Evolutionary conservation across 2,797 vertebrate species (phyloP).

Genomic region (Spinus olivaceus): DNA sequence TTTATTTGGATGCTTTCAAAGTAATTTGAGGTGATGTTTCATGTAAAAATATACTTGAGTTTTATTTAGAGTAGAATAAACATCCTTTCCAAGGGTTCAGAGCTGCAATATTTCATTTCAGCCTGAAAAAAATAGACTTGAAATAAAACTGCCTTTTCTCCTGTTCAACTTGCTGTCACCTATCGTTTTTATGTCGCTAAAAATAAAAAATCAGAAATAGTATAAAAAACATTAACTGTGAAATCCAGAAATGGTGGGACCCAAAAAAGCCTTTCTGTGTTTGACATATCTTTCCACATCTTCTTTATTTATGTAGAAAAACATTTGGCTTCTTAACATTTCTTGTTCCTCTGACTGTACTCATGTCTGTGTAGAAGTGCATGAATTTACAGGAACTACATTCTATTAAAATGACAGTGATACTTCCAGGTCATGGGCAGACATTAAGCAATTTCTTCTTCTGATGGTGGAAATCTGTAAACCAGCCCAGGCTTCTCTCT

Average conservation of each 20-base stretch:
- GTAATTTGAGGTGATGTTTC: constrained; percentile 53
- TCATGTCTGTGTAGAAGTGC: neutral
- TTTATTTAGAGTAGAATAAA: constrained; percentile 61
- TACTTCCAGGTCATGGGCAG: neutral
- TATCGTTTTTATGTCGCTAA: neutral
- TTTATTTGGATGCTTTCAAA: constrained; percentile 35
- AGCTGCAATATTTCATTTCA: constrained; percentile 18
- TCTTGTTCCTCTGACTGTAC: neutral
- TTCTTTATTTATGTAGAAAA: neutral
- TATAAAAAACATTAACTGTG: neutral
- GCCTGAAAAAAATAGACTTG: neutral
- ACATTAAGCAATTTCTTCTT: neutral
- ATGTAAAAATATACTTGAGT: constrained; percentile 51
- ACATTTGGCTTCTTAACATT: neutral
- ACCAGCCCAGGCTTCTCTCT: neutral
- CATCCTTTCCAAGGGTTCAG: constrained; percentile 24
- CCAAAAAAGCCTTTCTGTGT: rapidly evolving
- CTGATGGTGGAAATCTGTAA: neutral
- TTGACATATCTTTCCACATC: neutral
- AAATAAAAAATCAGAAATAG: neutral
- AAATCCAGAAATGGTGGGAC: neutral
- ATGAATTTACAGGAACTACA: neutral
- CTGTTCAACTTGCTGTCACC: neutral
- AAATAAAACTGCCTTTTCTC: neutral
- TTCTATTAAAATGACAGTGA: neutral